Base-by-base conservation (phyloP, 2,797 vertebrate species). In the Galagoides demidoff region DNA sequence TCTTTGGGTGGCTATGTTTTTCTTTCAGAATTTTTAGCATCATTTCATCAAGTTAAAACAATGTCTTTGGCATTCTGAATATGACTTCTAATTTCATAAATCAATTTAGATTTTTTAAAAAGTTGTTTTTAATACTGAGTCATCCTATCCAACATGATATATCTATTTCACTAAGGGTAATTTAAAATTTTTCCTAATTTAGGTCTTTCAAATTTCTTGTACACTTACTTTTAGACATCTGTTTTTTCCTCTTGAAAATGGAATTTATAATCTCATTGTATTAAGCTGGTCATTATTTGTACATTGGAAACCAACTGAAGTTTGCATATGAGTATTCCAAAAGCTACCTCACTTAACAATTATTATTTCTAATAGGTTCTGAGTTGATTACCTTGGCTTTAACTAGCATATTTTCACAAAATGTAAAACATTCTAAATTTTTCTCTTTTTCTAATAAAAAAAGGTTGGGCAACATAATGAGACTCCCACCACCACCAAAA, bases 41-140 rank as follows among this genome's bases (percentile, higher is more conserved):
- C 25, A 78, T 86, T 93, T 93, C 43, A 85, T 71, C 34, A 87
- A 84, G 23, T 90, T 90, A 70, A 66, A 91, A 61, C 22, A 92
- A 87, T 92, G 3, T 20, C 52, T 6, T 84, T 71, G 63, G 52
- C 66, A 68, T 17, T 71, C 29, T 76, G n/a, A 83, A 66, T 74
- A 73, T 19, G 34, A 61, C 31, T 45, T 66, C 70, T 92, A 90
- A 88, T 90, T 95, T 85, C 77, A 95, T 22, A 96, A 90, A 83
- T 85, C 64, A 85, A 86, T 52, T 81, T 68, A 85, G 16, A 92
- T 88, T 34, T 12, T 17, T 66, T 66, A 81, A 59, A 88, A 61
- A 27, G 29, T 73, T 39, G 68, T 79, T 78, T 86, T 27, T 39
- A 88, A 77, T 86, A 27, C 29, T 90, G 45, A 85, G 8, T 92